Percentiles rank a stretch among this genome's conserved stretches.
phyloP scores from a whole-genome alignment of 1,140 invertebrate species.

The Asobara japonica region DNA sequence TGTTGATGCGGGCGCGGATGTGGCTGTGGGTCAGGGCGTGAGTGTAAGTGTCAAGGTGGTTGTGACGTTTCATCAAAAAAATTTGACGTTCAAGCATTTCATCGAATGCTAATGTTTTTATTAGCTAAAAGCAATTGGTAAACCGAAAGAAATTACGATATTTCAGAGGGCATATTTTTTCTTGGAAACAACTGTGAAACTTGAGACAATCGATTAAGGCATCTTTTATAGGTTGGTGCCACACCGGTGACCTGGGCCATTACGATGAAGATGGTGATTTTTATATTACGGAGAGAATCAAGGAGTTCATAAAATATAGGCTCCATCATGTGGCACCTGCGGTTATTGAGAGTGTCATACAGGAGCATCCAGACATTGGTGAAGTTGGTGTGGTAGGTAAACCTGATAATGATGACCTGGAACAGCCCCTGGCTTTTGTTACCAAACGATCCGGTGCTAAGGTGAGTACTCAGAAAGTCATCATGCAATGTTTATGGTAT shows the following conservation, averaged over 20 bases:
- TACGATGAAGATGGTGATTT: conserved; percentile 61
- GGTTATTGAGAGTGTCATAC: conserved; percentile 73
- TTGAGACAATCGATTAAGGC: neutral
- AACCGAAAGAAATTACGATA: neutral
- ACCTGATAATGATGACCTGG: conserved; percentile 68
- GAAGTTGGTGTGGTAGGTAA: conserved; percentile 78
- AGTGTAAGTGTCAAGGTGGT: too few relatives aligned
- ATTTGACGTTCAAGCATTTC: too few relatives aligned
- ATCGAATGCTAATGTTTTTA: too few relatives aligned
- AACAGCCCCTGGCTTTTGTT: conserved; percentile 75
- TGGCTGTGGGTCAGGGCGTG: too few relatives aligned
- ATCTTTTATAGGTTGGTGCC: conserved; percentile 28
- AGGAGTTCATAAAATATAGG: conserved; percentile 70
- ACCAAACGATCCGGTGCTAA: conserved; percentile 46
- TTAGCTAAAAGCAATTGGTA: too few relatives aligned
- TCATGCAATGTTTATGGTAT: too few relatives aligned
- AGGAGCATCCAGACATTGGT: conserved; percentile 71
- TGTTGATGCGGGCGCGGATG: too few relatives aligned
- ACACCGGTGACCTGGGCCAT: conserved; percentile 57
- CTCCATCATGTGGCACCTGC: conserved; percentile 45
- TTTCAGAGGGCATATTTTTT: neutral
- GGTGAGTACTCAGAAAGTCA: conserved; percentile 46
- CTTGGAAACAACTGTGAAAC: neutral
- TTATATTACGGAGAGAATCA: conserved; percentile 68
- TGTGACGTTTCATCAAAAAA: too few relatives aligned